phyloP scores from a whole-genome alignment of 2,797 vertebrate genomes.

The Merluccius polli region DNA sequence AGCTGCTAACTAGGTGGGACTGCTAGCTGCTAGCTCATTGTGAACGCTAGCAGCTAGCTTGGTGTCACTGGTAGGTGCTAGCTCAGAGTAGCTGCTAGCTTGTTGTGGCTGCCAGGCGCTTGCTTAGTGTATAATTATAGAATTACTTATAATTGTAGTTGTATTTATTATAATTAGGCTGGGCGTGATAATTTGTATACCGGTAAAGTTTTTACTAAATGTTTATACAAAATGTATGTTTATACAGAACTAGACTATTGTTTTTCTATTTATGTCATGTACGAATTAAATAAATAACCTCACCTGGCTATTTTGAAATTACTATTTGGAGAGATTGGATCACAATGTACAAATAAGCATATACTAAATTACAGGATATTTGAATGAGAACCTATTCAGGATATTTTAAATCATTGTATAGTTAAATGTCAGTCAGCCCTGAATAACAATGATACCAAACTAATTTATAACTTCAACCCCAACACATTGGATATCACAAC shows the following conservation, averaged over 20 bases:
- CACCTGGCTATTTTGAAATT: background rate
- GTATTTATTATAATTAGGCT: background rate
- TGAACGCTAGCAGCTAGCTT: background rate
- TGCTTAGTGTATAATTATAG: background rate
- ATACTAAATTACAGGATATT: too few species aligned
- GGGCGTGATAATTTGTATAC: background rate
- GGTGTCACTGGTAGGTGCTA: background rate
- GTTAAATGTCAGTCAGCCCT: background rate
- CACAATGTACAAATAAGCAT: too few species aligned
- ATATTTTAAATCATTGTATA: background rate
- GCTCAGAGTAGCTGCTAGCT: background rate
- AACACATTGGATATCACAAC: background rate
- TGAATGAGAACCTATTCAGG: too few species aligned
- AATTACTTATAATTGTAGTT: background rate
- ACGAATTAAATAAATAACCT: background rate
- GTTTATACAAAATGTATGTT: background rate
- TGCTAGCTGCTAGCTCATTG: background rate
- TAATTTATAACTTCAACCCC: background rate
- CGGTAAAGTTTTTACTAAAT: background rate
- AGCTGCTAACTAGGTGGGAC: background rate
- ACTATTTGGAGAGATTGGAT: background rate
- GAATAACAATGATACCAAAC: background rate
- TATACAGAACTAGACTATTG: background rate
- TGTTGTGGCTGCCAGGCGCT: background rate
- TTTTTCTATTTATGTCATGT: constrained; percentile 2